A percentile compares a stretch with the other conserved stretches of the same genome.
These are phyloP conservation scores for Amphiprion clarkii DNA, from an alignment of 2,797 vertebrate species.

Conservation along the genomic window DNA sequence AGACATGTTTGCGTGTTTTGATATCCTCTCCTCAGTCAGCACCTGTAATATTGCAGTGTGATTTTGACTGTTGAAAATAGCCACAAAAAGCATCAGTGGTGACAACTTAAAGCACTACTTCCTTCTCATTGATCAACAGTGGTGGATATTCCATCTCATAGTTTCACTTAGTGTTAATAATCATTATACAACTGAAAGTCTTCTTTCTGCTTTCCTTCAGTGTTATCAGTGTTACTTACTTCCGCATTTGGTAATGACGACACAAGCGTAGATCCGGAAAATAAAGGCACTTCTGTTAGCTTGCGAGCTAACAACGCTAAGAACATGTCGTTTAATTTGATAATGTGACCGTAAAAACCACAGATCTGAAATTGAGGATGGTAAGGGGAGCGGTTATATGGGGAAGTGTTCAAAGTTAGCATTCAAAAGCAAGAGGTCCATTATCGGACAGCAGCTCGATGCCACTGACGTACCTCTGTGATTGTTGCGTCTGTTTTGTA, in stretches of 20 bases:
- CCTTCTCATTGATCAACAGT: neutral
- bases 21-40: slow-evolving; percentile 75
- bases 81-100: neutral
- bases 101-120: neutral
- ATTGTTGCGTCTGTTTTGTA: neutral
- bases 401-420: neutral
- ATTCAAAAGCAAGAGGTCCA: neutral
- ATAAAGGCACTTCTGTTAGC: neutral
- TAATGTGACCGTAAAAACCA: accelerated
- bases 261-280: slow-evolving; percentile 54
- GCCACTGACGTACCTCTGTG: neutral
- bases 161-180: neutral
- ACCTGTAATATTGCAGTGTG: slow-evolving; percentile 76
- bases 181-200: neutral
- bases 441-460: slow-evolving; percentile 49
- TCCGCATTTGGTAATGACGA: slow-evolving; percentile 67
- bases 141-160: neutral
- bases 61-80: neutral
- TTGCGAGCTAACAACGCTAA: neutral
- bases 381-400: neutral
- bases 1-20: slow-evolving; percentile 91
- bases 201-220: neutral
- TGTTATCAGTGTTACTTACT: slow-evolving; percentile 17
- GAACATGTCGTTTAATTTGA: neutral
- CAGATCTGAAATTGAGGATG: neutral